Evolutionary conservation across 2,888 invertebrate genomes (phyloP).

Genomic region (Drosophila longiperda): DNA sequence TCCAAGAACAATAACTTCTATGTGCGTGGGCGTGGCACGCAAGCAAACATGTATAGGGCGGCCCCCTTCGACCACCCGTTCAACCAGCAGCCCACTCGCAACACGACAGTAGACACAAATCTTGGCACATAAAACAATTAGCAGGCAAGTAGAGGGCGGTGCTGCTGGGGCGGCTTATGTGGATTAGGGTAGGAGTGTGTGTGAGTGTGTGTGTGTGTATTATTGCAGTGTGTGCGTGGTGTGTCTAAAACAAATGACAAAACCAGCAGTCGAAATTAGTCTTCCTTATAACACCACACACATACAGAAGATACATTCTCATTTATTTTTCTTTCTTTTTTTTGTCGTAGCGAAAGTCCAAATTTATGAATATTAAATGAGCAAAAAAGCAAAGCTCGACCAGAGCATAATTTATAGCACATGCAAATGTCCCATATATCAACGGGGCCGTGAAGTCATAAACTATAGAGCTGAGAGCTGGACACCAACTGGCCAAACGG

Average conservation of each 20-base stretch:
- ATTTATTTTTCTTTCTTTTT: too few relatives aligned
- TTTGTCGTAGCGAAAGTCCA: constrained; percentile 37
- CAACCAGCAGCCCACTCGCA: constrained; percentile 15
- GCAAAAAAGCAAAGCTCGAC: constrained; percentile 59
- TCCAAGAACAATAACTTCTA: constrained; percentile 55
- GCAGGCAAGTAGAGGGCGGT: constrained; percentile 41
- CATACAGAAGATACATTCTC: too few relatives aligned
- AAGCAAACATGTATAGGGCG: constrained; percentile 70
- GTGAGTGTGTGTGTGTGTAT: background rate
- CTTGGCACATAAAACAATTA: constrained; percentile 80
- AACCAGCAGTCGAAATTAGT: constrained; percentile 66
- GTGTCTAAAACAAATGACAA: constrained; percentile 70
- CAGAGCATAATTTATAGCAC: constrained; percentile 69
- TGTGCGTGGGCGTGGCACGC: constrained; percentile 58
- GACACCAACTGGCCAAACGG: constrained; percentile 38
- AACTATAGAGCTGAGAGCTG: constrained; percentile 37
- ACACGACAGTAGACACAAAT: constrained; percentile 73
- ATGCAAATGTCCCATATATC: constrained; percentile 78
- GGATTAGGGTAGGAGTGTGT: constrained; percentile 30
- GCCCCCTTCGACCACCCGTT: constrained; percentile 2
- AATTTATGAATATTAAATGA: constrained; percentile 80
- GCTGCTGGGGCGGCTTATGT: constrained; percentile 35
- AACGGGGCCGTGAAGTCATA: constrained; percentile 69
- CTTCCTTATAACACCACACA: constrained; percentile 27
- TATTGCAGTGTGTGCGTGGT: constrained; percentile 16